Evolutionary conservation across 2,113 vertebrate species (phyloP), one percentile per base, ranked within the genome.

Genomic region (Chelonoidis abingdonii): DNA sequence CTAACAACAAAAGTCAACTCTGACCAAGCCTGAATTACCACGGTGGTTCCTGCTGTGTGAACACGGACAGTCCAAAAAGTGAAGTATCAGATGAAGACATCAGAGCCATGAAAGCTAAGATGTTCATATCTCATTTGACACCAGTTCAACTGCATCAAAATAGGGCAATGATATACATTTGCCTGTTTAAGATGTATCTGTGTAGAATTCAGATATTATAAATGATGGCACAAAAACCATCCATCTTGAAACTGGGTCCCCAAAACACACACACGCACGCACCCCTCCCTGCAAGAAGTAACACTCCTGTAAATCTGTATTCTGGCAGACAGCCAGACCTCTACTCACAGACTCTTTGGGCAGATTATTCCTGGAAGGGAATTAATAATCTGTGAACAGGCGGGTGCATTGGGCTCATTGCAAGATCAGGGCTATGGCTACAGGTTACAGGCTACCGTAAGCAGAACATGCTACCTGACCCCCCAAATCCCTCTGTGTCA

Each of bases 191-290:
- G 22, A 12, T 11, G 38, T 44, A 38, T 44, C 38, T 76, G 24
- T 88, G 22, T 83, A 80, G 22, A 80, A 65, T 65, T 92, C 75
- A 93, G 35, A 54, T 57, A 11, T 9, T 84, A 56, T 19, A 75
- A 95, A 90, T 52, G 78, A 2, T 62, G 88, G 50, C 89, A 88
- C 2, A 62, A 78, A 24, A 92, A 59, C 6, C 14, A 49, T 41
- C 44, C 44, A 9, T 88, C 16, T 88, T 92, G 52, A 62, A 78
- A 22, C 3, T 44, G 44, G 4, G 57, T 29, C 38, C 2, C 10
- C 82, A 62, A 65, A 89, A 50, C 3, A 49, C 13, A 50, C 49
- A 56, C 54, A 56, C 21, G 10, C 54, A 25, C 11, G 10, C 47
- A 49, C 47, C 10, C 47, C 47, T 49, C 47, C 6, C 21, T 65